Evolutionary conservation across 2,888 invertebrate species (phyloP).

Genomic region (Meteorus colon): DNA sequence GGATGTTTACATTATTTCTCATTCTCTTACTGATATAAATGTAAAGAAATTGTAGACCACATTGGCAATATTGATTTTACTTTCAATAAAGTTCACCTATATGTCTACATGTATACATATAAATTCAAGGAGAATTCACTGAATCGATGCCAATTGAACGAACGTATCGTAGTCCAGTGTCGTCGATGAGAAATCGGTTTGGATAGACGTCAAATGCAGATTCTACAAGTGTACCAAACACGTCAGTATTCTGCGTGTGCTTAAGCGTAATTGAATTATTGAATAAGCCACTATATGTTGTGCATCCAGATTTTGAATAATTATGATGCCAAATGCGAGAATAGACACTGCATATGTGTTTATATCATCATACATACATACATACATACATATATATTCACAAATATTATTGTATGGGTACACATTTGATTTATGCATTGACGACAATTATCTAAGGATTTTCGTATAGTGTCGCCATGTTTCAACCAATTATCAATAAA

Average conservation of each 20-base stretch:
- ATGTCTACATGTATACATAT: not conserved
- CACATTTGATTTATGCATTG: slow-evolving; percentile 25
- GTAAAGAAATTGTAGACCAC: not conserved
- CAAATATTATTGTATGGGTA: not conserved
- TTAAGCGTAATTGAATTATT: slow-evolving; percentile 40
- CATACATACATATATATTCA: not conserved
- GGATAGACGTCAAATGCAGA: slow-evolving; percentile 63
- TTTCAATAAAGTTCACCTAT: not conserved
- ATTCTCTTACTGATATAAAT: not conserved
- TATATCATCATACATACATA: not conserved
- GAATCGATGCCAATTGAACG: slow-evolving; percentile 39
- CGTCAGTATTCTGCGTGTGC: slow-evolving; percentile 43
- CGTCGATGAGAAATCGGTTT: slow-evolving; percentile 26
- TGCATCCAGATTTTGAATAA: slow-evolving; percentile 42
- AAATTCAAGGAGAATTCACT: slow-evolving; percentile 26
- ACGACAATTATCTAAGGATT: slow-evolving; percentile 36
- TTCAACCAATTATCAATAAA: slow-evolving; percentile 21
- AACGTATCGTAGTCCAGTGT: slow-evolving; percentile 4
- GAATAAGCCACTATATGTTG: slow-evolving; percentile 31
- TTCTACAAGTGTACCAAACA: slow-evolving; percentile 64
- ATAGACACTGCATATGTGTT: slow-evolving; percentile 18
- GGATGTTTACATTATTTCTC: not conserved
- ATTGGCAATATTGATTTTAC: not conserved
- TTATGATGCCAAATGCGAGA: slow-evolving; percentile 30
- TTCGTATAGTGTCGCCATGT: slow-evolving; percentile 18